Evolutionary conservation across 2,113 vertebrate genomes (phyloP).

Genomic region (Nestor notabilis): DNA sequence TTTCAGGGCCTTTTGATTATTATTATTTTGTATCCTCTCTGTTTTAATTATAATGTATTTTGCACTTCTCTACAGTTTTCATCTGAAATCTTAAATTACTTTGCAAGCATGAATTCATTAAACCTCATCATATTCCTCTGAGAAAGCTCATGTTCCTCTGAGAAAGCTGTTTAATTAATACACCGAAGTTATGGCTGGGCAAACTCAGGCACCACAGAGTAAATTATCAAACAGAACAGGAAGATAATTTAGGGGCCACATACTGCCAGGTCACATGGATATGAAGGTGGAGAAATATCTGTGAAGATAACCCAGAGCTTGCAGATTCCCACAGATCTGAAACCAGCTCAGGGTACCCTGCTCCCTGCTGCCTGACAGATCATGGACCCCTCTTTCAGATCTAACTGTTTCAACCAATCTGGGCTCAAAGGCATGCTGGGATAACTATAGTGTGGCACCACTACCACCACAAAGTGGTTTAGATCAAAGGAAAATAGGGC

Average conservation of each 20-base stretch:
- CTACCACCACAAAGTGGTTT: not conserved
- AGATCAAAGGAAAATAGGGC: not conserved
- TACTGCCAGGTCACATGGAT: not conserved
- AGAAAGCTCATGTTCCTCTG: not conserved
- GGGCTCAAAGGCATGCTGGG: not conserved
- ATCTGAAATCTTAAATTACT: conserved; percentile 46
- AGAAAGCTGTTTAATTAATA: conserved; percentile 30
- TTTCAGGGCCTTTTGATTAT: not conserved
- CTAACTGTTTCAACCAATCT: not conserved
- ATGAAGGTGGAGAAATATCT: not conserved
- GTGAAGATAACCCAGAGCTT: not conserved
- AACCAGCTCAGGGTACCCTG: not conserved
- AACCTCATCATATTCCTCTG: not conserved
- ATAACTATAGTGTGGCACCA: not conserved
- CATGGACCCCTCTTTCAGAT: not conserved
- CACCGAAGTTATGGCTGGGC: not conserved
- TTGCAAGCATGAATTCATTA: conserved; percentile 26
- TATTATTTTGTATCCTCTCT: not conserved
- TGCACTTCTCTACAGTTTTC: not conserved
- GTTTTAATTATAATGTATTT: not conserved
- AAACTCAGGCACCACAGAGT: not conserved
- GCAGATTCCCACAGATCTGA: not conserved
- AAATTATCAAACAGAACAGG: not conserved
- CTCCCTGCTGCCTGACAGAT: not conserved
- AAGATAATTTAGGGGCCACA: not conserved